Evolutionary conservation across 1,140 invertebrate species (phyloP).

Genomic region (Drosophila parvula): DNA sequence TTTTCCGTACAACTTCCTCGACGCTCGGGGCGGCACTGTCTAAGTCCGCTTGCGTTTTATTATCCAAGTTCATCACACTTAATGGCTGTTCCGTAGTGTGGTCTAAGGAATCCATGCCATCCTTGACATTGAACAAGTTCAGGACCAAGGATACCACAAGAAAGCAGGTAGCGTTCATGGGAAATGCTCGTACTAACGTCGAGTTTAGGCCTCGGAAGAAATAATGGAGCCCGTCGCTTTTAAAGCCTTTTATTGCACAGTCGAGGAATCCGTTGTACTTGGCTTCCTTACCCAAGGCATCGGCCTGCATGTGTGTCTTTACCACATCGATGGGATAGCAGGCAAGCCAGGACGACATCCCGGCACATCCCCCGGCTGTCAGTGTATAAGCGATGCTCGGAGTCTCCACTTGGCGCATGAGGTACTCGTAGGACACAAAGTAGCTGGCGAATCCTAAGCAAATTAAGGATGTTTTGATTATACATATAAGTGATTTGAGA

Average conservation of each 20-base stretch:
- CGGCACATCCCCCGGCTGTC: conserved; percentile 92
- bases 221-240: conserved; percentile 88
- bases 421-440: conserved; percentile 89
- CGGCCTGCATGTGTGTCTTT: conserved; percentile 94
- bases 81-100: conserved; percentile 37
- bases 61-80: conserved; percentile 59
- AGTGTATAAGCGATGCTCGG: conserved; percentile 86
- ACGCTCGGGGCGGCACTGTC: conserved; percentile 19
- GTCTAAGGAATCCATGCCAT: conserved; percentile 50
- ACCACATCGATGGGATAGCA: conserved; percentile 95
- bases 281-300: conserved; percentile 85
- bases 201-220: conserved; percentile 90
- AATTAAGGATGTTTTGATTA: background rate
- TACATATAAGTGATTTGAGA: background rate
- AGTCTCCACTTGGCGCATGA: conserved; percentile 85
- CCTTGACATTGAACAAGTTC: conserved; percentile 46
- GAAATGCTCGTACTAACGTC: conserved; percentile 93
- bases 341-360: conserved; percentile 93
- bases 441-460: conserved; percentile 85
- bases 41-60: conserved; percentile 22
- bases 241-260: conserved; percentile 89
- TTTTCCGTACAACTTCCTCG: conserved; percentile 57
- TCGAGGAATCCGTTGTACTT: conserved; percentile 89
- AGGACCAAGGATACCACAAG: conserved; percentile 92
- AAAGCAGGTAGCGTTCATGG: conserved; percentile 96